Evolutionary conservation across 2,113 vertebrate species (phyloP).

Genomic region (Numida meleagris): DNA sequence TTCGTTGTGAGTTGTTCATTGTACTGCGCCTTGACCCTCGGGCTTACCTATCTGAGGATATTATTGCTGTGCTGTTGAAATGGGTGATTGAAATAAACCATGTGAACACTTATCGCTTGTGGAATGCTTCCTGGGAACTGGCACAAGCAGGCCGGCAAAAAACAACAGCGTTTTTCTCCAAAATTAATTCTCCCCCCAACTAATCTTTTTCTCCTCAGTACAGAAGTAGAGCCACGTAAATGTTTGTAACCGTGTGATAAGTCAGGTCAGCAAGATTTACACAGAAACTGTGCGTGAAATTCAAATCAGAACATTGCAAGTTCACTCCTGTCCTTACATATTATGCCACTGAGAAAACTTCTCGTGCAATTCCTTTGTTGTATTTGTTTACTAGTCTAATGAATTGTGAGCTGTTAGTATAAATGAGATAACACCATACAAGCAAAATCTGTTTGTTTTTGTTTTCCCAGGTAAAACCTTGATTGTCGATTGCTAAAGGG

Average conservation of each 20-base stretch:
- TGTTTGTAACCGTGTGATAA: not conserved
- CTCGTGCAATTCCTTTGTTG: not conserved
- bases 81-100: not conserved
- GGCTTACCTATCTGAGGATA: not conserved
- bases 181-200: not conserved
- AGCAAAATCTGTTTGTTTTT: not conserved
- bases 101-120: not conserved
- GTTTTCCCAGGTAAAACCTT: not conserved
- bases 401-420: not conserved
- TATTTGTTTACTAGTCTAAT: not conserved
- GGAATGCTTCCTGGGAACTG: not conserved
- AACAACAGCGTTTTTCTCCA: not conserved
- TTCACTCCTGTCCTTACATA: accelerated
- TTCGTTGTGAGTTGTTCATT: conserved; percentile 27
- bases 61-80: conserved; percentile 15
- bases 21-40: not conserved
- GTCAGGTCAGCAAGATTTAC: not conserved
- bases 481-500: accelerated
- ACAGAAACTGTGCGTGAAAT: not conserved
- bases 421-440: accelerated
- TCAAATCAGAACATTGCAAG: not conserved
- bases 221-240: not conserved
- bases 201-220: not conserved
- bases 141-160: not conserved
- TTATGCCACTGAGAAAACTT: not conserved